Evolutionary conservation across 2,888 invertebrate species (phyloP).

Genomic region (Teleogryllus oceanicus): DNA sequence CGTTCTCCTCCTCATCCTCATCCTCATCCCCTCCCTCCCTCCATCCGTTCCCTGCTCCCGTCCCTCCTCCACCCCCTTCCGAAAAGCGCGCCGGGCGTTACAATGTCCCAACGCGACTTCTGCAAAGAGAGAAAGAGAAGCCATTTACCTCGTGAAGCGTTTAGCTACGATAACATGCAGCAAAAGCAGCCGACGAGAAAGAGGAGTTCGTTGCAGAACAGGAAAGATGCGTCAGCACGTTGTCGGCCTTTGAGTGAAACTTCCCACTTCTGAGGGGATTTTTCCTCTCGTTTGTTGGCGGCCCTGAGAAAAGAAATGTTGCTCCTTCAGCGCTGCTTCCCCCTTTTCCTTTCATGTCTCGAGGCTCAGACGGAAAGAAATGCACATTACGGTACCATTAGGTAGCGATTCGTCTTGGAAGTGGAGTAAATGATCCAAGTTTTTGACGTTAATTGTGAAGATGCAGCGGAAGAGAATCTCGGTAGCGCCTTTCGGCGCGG

Average conservation of each 20-base stretch:
- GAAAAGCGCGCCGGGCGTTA: background rate
- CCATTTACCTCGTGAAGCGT: background rate
- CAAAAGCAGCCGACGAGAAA: background rate
- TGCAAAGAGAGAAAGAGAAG: background rate
- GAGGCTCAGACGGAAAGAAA: background rate
- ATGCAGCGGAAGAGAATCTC: background rate
- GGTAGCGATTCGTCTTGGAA: constrained; percentile 3
- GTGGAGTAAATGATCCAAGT: constrained; percentile 18
- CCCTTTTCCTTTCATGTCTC: constrained; percentile 6
- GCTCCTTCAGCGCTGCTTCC: background rate
- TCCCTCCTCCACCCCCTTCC: background rate
- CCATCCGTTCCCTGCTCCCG: no score
- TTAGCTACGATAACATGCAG: constrained; percentile 18
- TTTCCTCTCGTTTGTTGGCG: constrained; percentile 18
- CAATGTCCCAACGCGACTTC: background rate
- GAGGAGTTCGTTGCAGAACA: background rate
- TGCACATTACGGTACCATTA: constrained; percentile 18
- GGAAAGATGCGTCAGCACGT: background rate
- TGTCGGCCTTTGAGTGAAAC: constrained; percentile 6
- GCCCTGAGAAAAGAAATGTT: background rate
- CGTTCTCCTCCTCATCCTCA: background rate
- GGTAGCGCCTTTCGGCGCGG: background rate
- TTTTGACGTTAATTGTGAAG: constrained; percentile 18
- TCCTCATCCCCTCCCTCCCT: background rate
- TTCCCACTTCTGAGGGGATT: constrained; percentile 18